Conservation (phyloP, 1,140 invertebrate genomes). For the Aphis gossypii region DNA sequence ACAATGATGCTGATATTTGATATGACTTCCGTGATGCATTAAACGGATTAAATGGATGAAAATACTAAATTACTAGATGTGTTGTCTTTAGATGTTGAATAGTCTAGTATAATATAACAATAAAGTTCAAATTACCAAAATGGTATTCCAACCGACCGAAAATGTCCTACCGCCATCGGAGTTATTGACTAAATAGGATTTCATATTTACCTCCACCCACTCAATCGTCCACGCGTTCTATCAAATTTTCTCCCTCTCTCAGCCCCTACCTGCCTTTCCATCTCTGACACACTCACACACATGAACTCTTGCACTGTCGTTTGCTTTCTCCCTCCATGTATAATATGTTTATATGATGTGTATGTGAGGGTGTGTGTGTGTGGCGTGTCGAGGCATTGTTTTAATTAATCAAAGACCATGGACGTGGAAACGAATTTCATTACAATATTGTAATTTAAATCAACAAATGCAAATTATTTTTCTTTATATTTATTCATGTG, state of each 20-base stretch:
- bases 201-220: not conserved
- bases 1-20: not conserved
- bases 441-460: constrained; percentile 52
- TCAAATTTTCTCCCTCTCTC: not conserved
- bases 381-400: constrained; percentile 10
- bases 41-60: not conserved
- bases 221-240: not conserved
- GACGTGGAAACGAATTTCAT: constrained; percentile 38
- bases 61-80: not conserved
- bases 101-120: not conserved
- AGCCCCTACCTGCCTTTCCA: not conserved
- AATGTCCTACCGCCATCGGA: not conserved
- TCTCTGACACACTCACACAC: not conserved
- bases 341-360: not conserved
- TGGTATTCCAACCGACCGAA: not conserved
- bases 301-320: not conserved
- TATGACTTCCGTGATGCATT: not conserved
- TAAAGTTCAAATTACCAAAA: constrained; percentile 16
- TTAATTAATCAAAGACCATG: constrained; percentile 47
- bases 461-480: constrained; percentile 53
- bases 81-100: not conserved
- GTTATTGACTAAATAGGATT: constrained; percentile 13
- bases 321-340: not conserved
- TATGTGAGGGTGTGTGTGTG: not conserved
- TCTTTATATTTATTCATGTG: constrained; percentile 52